Evolutionary conservation across 2,888 invertebrate species (phyloP).

Genomic region (Ceratothoa steindachneri): DNA sequence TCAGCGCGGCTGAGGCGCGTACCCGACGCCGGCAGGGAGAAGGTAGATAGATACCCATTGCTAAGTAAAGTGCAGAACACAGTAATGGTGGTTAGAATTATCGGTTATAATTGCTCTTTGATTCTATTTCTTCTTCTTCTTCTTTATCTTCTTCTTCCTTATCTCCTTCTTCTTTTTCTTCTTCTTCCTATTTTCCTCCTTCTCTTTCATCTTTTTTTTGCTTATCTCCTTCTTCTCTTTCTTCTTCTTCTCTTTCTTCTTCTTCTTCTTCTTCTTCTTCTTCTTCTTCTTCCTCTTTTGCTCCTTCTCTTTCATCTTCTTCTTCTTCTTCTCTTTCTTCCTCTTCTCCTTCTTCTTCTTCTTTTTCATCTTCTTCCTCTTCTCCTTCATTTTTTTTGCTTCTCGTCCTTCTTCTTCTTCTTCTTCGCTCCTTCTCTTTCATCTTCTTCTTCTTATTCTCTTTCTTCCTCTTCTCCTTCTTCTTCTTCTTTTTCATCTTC

Average conservation of each 20-base stretch:
- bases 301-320: neutral
- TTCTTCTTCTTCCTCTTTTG: neutral
- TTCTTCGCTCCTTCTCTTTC: neutral
- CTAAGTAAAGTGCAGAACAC: no score
- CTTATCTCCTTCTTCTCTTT: neutral
- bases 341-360: neutral
- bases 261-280: neutral
- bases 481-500: neutral
- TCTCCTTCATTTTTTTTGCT: neutral
- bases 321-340: neutral
- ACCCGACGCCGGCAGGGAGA: no score
- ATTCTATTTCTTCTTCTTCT: no score
- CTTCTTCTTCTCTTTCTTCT: neutral
- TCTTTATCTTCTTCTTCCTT: conserved; percentile 3
- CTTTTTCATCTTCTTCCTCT: neutral
- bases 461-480: conserved; percentile 1
- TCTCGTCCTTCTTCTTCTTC: neutral
- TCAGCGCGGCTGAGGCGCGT: no score
- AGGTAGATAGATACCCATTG: no score
- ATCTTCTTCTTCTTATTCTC: neutral
- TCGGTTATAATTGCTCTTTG: no score
- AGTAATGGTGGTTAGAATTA: no score
- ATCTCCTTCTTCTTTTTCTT: neutral
- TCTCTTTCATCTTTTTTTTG: neutral
- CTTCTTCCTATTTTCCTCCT: neutral